Percentiles rank a stretch among this genome's conserved stretches.
Evolutionary conservation across 2,888 invertebrate species (phyloP).

Genomic region (Epsilonema sp.): DNA sequence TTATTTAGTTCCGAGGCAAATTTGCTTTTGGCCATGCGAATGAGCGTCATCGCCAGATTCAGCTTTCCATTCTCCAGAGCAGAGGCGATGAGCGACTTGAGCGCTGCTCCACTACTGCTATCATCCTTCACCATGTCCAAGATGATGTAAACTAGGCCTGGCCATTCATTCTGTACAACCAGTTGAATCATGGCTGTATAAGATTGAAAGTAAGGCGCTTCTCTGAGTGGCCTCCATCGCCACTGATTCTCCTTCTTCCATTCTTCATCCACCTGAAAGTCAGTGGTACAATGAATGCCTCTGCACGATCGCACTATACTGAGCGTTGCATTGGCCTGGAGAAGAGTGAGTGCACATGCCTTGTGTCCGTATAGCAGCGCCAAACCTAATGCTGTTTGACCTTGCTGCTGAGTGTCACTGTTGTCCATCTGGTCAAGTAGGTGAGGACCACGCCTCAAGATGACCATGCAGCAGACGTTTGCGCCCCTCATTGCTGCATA

Average conservation of each 20-base stretch:
- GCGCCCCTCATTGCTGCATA: slow-evolving; percentile 35
- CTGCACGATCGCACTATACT: too few relatives aligned
- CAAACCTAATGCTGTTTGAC: slow-evolving; percentile 34
- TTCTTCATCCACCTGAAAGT: too few relatives aligned
- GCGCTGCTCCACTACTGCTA: slow-evolving; percentile 10
- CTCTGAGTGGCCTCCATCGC: slow-evolving; percentile 6
- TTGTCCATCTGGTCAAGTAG: slow-evolving; percentile 28
- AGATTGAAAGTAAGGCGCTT: neutral
- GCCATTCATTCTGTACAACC: slow-evolving; percentile 33
- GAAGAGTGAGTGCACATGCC: slow-evolving; percentile 23
- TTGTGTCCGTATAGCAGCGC: slow-evolving; percentile 33
- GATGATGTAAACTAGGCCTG: slow-evolving; percentile 36
- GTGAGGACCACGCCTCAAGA: slow-evolving; percentile 24
- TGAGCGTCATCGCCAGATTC: slow-evolving; percentile 32
- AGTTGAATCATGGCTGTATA: slow-evolving; percentile 6
- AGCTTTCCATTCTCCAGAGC: slow-evolving; percentile 32
- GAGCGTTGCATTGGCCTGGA: slow-evolving; percentile 14
- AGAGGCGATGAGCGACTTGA: slow-evolving; percentile 22
- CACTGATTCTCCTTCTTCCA: slow-evolving; percentile 4
- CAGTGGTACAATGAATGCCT: too few relatives aligned
- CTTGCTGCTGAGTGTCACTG: slow-evolving; percentile 34
- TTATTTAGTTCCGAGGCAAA: too few relatives aligned
- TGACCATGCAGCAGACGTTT: slow-evolving; percentile 34
- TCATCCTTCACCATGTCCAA: slow-evolving; percentile 30
- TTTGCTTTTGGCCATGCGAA: slow-evolving; percentile 11